Conservation (phyloP, 2,113 vertebrate species). For the Pollimyrus isidori region DNA sequence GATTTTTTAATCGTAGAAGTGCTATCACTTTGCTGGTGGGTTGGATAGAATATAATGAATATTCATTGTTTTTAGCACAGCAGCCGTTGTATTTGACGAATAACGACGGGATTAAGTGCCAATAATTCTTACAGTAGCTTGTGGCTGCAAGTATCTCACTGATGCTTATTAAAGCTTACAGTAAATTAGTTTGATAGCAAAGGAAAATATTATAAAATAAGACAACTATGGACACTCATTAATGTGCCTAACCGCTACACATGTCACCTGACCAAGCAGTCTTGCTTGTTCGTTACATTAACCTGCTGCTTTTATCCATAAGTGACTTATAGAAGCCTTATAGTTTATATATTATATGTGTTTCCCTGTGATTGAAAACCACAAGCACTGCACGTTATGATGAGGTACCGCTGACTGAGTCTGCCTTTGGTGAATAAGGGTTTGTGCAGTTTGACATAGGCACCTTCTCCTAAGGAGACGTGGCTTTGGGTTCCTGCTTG, state of each 20-base stretch:
- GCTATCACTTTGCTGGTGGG: neutral
- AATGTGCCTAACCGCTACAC: neutral
- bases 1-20: neutral
- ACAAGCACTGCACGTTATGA: neutral
- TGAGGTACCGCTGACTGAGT: neutral
- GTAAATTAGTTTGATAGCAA: neutral
- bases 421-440: neutral
- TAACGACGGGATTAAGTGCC: neutral
- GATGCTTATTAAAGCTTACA: neutral
- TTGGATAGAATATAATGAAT: slow-evolving; percentile 1
- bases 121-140: neutral
- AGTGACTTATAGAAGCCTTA: neutral
- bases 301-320: neutral
- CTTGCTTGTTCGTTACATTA: neutral
- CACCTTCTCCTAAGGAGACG: neutral
- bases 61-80: neutral
- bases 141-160: neutral
- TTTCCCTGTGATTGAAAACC: neutral
- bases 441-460: neutral
- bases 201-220: neutral
- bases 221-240: neutral
- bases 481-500: neutral
- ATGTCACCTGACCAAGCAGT: neutral
- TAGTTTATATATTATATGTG: neutral
- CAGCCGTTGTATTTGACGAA: neutral